Evolutionary conservation across 2,888 invertebrate genomes (phyloP).

Genomic region (Rhagonycha fulva): DNA sequence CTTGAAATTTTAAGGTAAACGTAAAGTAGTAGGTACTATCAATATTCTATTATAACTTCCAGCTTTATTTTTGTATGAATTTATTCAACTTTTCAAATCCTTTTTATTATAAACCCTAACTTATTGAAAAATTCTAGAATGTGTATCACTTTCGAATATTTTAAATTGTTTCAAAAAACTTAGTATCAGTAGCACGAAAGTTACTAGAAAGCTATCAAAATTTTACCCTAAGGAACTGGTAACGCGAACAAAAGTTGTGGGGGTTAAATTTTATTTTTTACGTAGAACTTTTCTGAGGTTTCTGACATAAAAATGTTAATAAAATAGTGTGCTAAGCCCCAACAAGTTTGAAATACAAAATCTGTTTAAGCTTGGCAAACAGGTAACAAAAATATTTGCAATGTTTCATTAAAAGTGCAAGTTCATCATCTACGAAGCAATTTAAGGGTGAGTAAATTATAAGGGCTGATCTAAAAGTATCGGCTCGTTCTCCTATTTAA

Average conservation of each 20-base stretch:
- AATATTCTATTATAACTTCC: neutral
- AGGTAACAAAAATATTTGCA: neutral
- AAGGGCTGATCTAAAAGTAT: neutral
- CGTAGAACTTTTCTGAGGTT: neutral
- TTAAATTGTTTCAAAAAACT: slow-evolving; percentile 4
- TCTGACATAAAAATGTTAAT: neutral
- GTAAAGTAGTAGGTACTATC: too few relatives aligned
- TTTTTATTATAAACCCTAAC: neutral
- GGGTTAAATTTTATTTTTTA: neutral
- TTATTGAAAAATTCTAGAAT: neutral
- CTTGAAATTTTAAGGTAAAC: neutral
- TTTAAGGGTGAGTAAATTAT: neutral
- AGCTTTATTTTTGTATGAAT: neutral
- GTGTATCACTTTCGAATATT: neutral
- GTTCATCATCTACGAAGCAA: neutral
- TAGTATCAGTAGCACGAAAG: neutral
- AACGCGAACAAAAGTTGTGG: neutral
- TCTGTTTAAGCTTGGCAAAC: neutral
- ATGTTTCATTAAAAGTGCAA: neutral
- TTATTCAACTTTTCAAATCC: neutral
- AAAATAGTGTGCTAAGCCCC: neutral
- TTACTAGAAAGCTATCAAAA: neutral
- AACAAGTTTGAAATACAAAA: neutral
- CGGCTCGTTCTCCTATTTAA: neutral
- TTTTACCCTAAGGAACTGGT: neutral